Evolutionary conservation across 2,888 invertebrate species (phyloP).

Genomic region (Nudaria mundana): DNA sequence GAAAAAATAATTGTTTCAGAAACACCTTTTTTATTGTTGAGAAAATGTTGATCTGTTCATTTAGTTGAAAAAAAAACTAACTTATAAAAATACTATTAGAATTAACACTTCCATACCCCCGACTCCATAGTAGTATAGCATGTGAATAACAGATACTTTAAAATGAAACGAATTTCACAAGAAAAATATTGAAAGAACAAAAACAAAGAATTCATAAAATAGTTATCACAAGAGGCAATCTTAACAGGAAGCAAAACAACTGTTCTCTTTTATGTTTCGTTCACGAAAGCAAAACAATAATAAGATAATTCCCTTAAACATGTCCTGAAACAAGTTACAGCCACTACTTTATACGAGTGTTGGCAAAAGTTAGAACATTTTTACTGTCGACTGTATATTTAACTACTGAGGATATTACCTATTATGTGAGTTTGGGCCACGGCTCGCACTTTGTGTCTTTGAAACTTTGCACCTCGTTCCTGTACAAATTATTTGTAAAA

Average conservation of each 20-base stretch:
- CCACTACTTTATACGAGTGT: slow-evolving; percentile 48
- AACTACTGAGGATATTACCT: slow-evolving; percentile 40
- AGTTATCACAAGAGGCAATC: slow-evolving; percentile 22
- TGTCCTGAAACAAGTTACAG: slow-evolving; percentile 48
- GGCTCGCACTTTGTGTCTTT: too few species aligned
- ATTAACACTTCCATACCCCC: too few species aligned
- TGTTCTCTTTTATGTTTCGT: slow-evolving; percentile 30
- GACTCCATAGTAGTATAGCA: too few species aligned
- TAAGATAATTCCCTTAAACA: slow-evolving; percentile 45
- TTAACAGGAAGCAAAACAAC: slow-evolving; percentile 27
- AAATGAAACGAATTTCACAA: too few species aligned
- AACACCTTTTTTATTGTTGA: too few species aligned
- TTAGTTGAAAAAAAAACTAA: too few species aligned
- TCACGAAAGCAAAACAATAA: slow-evolving; percentile 41
- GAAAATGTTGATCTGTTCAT: too few species aligned
- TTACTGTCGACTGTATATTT: slow-evolving; percentile 55
- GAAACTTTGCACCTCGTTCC: too few species aligned
- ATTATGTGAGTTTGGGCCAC: slow-evolving; percentile 37
- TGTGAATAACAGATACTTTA: too few species aligned
- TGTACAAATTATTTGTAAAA: too few species aligned
- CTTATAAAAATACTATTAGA: too few species aligned
- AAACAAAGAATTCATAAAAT: slow-evolving; percentile 13
- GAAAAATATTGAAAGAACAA: background rate
- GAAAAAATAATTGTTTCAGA: too few species aligned
- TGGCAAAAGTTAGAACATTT: slow-evolving; percentile 60